A percentile compares a stretch with the other conserved stretches of the same genome.
Evolutionary conservation across 2,888 invertebrate species (phyloP).

Genomic region (Luperina nickerlii): DNA sequence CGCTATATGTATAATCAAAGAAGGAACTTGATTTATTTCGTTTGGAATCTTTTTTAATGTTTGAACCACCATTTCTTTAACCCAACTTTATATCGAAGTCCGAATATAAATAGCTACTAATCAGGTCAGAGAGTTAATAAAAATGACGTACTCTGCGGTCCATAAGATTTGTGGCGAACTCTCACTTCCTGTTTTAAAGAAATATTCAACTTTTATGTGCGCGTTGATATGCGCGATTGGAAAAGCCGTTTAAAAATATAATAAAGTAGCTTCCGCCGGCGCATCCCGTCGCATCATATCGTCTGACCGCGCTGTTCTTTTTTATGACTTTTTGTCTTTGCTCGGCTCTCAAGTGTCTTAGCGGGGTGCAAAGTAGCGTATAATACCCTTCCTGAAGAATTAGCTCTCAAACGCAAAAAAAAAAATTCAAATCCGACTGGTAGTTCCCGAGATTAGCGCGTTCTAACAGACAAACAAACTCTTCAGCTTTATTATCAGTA

Average conservation of each 20-base stretch:
- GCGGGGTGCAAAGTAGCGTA: neutral
- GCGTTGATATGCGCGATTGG: conserved; percentile 28
- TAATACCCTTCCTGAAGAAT: neutral
- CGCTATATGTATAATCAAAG: neutral
- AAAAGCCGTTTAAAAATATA: conserved; percentile 33
- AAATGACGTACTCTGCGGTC: conserved; percentile 25
- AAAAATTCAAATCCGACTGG: too few species aligned
- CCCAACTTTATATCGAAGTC: neutral
- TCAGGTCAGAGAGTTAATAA: conserved; percentile 52
- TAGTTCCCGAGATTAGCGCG: too few species aligned
- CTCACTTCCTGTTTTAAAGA: conserved; percentile 38
- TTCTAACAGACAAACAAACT: neutral
- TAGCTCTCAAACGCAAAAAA: neutral
- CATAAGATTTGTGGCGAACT: conserved; percentile 31
- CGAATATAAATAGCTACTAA: conserved; percentile 32
- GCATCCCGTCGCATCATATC: neutral
- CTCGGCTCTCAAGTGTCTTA: neutral
- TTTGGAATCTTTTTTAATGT: too few species aligned
- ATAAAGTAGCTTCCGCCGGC: neutral
- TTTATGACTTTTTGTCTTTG: neutral
- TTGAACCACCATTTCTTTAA: neutral
- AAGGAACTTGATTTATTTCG: neutral
- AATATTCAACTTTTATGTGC: conserved; percentile 23
- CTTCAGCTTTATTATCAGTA: neutral
- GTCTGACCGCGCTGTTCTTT: neutral